Percentiles rank a stretch among this genome's conserved stretches.
phyloP scores from a whole-genome alignment of 2,888 invertebrate genomes.

The Belgica antarctica region DNA sequence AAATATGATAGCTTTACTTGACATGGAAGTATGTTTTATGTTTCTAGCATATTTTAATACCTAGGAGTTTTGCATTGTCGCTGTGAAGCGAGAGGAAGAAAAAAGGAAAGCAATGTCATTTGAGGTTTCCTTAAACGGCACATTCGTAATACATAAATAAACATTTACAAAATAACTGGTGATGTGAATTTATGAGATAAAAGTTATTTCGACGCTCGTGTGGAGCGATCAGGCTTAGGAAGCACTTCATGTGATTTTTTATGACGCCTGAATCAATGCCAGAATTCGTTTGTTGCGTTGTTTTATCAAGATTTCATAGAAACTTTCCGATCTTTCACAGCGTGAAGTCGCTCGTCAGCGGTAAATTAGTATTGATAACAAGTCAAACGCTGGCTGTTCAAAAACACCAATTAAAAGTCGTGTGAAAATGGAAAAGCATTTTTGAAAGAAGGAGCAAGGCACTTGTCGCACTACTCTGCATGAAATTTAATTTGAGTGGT shows the following conservation, averaged over 20 bases:
- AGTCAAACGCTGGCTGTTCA: neutral
- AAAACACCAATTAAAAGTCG: neutral
- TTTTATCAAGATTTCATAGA: too few relatives aligned
- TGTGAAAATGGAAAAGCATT: neutral
- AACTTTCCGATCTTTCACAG: too few relatives aligned
- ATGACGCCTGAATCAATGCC: too few relatives aligned
- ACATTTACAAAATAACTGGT: slow-evolving; percentile 36
- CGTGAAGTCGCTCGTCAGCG: too few relatives aligned
- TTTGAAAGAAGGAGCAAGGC: too few relatives aligned
- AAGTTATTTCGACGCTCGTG: too few relatives aligned
- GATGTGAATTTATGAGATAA: too few relatives aligned
- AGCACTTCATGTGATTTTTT: too few relatives aligned
- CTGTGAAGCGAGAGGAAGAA: neutral
- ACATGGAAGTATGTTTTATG: slow-evolving; percentile 31
- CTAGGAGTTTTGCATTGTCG: slow-evolving; percentile 10
- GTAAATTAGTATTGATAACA: too few relatives aligned
- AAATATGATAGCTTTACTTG: too few relatives aligned
- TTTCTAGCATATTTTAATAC: neutral
- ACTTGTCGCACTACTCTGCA: slow-evolving; percentile 37
- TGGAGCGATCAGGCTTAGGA: too few relatives aligned
- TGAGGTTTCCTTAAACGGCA: slow-evolving; percentile 25
- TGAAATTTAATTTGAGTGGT: slow-evolving; percentile 40
- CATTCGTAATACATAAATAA: slow-evolving; percentile 8
- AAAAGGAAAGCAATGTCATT: slow-evolving; percentile 28
- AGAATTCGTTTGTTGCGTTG: too few relatives aligned